These are phyloP conservation scores for Petrocephalus microphthalmus DNA, from an alignment of 2,113 vertebrate genomes.

Conservation along the genomic window DNA sequence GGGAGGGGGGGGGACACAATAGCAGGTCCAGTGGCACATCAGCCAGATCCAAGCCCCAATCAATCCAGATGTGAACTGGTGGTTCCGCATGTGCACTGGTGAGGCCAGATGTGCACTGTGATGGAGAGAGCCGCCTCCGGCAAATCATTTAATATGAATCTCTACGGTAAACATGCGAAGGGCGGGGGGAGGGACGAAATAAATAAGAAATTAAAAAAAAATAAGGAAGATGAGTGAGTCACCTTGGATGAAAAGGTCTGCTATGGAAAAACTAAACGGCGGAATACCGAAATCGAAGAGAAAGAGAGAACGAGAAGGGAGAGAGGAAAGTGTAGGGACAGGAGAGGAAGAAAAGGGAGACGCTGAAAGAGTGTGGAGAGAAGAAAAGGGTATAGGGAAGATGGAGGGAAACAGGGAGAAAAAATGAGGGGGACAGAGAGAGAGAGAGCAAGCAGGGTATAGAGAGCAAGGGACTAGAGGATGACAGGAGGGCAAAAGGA, in stretches of 20 bases:
- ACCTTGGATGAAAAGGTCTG: slow-evolving; percentile 28
- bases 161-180: neutral
- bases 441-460: neutral
- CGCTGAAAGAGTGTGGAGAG: neutral
- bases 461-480: neutral
- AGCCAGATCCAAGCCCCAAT: neutral
- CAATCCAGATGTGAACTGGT: neutral
- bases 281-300: neutral
- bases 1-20: neutral
- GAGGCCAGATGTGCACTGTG: slow-evolving; percentile 5
- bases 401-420: neutral
- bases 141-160: neutral
- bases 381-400: neutral
- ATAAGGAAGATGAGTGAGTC: neutral
- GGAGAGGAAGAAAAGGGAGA: neutral
- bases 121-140: neutral
- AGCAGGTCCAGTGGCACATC: neutral
- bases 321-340: neutral
- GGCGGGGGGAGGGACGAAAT: neutral
- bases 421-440: neutral
- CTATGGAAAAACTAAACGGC: neutral
- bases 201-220: neutral
- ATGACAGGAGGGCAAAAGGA: neutral
- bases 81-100: neutral
- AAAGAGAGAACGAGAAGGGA: neutral